Conservation (phyloP, 2,113 vertebrate species). For the Cyprinodon tularosa region DNA sequence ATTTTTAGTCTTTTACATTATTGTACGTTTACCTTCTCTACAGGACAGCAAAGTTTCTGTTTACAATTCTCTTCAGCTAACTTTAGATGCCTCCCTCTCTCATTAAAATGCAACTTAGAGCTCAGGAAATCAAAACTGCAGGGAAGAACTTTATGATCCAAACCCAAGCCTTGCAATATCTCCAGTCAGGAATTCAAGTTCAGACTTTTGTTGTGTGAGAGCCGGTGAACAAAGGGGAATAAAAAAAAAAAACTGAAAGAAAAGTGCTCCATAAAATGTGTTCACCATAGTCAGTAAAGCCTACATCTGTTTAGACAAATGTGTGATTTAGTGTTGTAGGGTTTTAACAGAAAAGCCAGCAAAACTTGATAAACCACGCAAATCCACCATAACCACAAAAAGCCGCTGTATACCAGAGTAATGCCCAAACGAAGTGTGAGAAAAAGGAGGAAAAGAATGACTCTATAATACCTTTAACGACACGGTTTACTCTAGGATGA, state of each 20-base stretch:
- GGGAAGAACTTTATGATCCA: conserved; percentile 7
- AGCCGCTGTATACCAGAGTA: conserved; percentile 72
- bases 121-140: conserved; percentile 6
- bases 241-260: conserved; percentile 20
- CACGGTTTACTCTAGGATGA: conserved; percentile 81
- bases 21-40: conserved; percentile 23
- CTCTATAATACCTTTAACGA: conserved; percentile 79
- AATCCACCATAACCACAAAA: conserved; percentile 75
- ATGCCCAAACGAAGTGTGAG: conserved; percentile 83
- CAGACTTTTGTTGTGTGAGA: conserved; percentile 2
- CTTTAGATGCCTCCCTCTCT: conserved; percentile 36
- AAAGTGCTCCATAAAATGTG: conserved; percentile 38
- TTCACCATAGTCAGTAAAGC: conserved; percentile 44
- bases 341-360: conserved; percentile 65
- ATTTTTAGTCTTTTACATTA: conserved; percentile 10
- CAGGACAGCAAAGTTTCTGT: conserved; percentile 49
- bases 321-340: conserved; percentile 66
- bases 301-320: conserved; percentile 72
- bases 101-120: conserved; percentile 17
- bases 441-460: conserved; percentile 78
- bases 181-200: conserved; percentile 6
- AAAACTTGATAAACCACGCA: conserved; percentile 77
- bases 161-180: conserved; percentile 5
- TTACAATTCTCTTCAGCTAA: conserved; percentile 49
- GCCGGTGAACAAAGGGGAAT: conserved; percentile 24